Conservation (phyloP, 2,797 vertebrate genomes). For the Rhincodon typus region DNA sequence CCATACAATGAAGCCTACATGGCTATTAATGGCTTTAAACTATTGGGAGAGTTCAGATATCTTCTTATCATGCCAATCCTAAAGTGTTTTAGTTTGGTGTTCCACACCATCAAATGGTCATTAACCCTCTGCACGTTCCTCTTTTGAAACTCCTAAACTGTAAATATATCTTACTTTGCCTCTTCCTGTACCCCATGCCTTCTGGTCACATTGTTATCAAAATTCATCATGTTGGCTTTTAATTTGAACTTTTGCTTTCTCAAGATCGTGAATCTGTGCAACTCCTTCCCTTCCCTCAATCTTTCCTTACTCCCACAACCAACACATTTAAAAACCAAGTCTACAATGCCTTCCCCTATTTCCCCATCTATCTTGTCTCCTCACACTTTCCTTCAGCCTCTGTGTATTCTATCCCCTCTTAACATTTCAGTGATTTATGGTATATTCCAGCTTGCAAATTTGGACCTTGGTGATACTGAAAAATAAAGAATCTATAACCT, state of each 20-base stretch:
- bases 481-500: not conserved
- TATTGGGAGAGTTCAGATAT: not conserved
- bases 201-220: not conserved
- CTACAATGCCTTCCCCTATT: not conserved
- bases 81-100: not conserved
- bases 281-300: not conserved
- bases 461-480: too few species aligned
- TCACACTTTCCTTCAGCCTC: not conserved
- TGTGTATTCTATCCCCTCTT: not conserved
- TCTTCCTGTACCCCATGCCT: not conserved
- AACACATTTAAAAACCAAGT: not conserved
- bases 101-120: not conserved
- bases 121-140: not conserved
- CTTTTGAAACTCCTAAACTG: not conserved
- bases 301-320: not conserved
- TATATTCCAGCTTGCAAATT: too few species aligned
- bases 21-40: not conserved
- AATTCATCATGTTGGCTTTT: not conserved
- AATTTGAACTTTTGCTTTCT: not conserved
- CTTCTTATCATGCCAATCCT: not conserved
- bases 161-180: not conserved
- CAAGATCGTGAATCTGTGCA: not conserved
- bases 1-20: not conserved
- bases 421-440: not conserved
- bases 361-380: not conserved